These are phyloP conservation scores for Allolobophora icterica DNA, from an alignment of 2,888 invertebrate genomes.

Conservation along the genomic window DNA sequence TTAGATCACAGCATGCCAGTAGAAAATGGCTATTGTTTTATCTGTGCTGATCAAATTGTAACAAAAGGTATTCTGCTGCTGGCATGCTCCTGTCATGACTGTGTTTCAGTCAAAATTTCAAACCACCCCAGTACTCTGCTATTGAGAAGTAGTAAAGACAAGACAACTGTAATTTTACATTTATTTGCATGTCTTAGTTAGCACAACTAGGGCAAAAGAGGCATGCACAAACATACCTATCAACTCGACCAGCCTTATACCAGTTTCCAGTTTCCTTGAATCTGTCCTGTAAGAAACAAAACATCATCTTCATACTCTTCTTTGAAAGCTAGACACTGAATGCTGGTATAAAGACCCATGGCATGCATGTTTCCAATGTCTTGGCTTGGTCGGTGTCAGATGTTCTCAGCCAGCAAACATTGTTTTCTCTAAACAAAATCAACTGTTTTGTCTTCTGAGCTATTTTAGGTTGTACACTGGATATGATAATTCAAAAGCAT, in stretches of 20 bases:
- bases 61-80: not conserved
- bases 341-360: no score
- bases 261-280: conserved; percentile 69
- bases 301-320: not conserved
- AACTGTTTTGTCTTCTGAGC: not conserved
- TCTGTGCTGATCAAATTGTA: not conserved
- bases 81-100: not conserved
- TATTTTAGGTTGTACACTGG: not conserved
- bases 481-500: not conserved
- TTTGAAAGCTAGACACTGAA: no score
- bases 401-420: not conserved
- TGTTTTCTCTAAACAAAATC: not conserved
- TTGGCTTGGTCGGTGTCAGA: not conserved
- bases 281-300: not conserved
- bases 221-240: conserved; percentile 41
- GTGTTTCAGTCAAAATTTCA: no score
- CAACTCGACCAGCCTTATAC: conserved; percentile 47
- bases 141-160: no score
- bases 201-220: not conserved
- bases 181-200: not conserved
- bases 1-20: no score
- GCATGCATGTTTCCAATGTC: not conserved
- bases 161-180: not conserved
- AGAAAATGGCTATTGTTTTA: not conserved
- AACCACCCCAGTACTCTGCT: no score